Conservation (phyloP, 2,888 invertebrate species). For the Cistogaster globosa region DNA sequence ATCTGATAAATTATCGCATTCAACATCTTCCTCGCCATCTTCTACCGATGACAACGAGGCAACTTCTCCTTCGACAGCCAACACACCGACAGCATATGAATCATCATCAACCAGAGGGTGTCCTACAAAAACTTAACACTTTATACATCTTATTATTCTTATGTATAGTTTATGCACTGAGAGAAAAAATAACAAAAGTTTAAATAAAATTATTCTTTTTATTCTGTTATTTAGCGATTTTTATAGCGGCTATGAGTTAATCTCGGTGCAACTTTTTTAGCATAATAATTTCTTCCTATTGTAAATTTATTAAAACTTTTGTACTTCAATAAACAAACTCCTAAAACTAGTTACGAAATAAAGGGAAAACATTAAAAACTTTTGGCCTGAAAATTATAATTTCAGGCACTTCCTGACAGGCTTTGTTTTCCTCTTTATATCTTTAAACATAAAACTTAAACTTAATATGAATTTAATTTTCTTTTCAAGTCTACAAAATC, state of each 20-base stretch:
- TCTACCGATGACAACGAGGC: constrained; percentile 48
- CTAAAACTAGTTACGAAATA: not conserved
- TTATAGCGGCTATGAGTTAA: not conserved
- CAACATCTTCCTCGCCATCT: constrained; percentile 52
- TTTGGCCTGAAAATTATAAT: not conserved
- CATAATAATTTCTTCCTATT: constrained; percentile 55
- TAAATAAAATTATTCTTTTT: not conserved
- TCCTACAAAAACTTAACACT: constrained; percentile 63
- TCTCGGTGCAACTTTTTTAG: constrained; percentile 38
- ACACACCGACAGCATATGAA: constrained; percentile 51
- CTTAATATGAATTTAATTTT: constrained; percentile 10
- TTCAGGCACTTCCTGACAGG: not conserved
- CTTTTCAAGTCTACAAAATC: constrained; percentile 39
- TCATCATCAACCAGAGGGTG: constrained; percentile 54
- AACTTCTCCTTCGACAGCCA: constrained; percentile 37
- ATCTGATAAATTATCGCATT: constrained; percentile 40
- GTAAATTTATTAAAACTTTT: constrained; percentile 5
- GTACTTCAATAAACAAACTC: not conserved
- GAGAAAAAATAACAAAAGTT: not conserved
- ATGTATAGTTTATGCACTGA: constrained; percentile 25
- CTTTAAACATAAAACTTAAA: not conserved
- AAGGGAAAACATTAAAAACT: not conserved
- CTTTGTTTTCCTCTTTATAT: no score
- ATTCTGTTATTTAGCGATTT: not conserved
- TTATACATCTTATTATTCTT: not conserved